phyloP scores from a whole-genome alignment of 2,888 invertebrate genomes.

The Silvanus unidentatus region DNA sequence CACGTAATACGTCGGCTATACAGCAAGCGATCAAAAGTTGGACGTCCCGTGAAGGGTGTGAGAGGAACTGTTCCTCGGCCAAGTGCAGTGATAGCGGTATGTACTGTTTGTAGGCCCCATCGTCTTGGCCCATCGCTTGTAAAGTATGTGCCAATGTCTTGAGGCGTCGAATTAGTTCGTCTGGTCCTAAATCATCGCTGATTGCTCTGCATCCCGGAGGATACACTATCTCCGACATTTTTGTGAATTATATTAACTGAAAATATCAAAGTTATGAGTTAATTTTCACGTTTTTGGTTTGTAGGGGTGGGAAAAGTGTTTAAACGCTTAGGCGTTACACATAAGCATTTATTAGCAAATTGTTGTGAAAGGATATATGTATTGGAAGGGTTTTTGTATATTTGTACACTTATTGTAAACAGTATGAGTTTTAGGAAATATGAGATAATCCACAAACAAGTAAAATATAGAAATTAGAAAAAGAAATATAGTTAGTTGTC shows the following conservation, averaged over 20 bases:
- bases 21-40: constrained; percentile 94
- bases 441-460: too few species aligned
- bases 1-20: constrained; percentile 91
- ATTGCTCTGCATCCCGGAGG: constrained; percentile 93
- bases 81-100: constrained; percentile 88
- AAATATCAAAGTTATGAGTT: too few species aligned
- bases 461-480: too few species aligned
- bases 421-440: too few species aligned
- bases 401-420: too few species aligned
- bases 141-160: constrained; percentile 91
- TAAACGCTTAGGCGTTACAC: too few species aligned
- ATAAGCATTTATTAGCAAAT: too few species aligned
- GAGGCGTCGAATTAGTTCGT: constrained; percentile 89
- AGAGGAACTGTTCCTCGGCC: constrained; percentile 87
- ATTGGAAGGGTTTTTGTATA: too few species aligned
- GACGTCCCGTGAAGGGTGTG: constrained; percentile 86
- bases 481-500: too few species aligned
- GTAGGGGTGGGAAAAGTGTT: too few species aligned
- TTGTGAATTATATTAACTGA: constrained; percentile 8
- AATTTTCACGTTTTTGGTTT: too few species aligned
- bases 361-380: too few species aligned
- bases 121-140: constrained; percentile 95
- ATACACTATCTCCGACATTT: constrained; percentile 84
- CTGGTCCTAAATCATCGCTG: constrained; percentile 89
- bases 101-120: constrained; percentile 87